Evolutionary conservation across 2,797 vertebrate genomes (phyloP), one percentile per base, ranked within the genome.

Genomic region (Sebastes miniatus): DNA sequence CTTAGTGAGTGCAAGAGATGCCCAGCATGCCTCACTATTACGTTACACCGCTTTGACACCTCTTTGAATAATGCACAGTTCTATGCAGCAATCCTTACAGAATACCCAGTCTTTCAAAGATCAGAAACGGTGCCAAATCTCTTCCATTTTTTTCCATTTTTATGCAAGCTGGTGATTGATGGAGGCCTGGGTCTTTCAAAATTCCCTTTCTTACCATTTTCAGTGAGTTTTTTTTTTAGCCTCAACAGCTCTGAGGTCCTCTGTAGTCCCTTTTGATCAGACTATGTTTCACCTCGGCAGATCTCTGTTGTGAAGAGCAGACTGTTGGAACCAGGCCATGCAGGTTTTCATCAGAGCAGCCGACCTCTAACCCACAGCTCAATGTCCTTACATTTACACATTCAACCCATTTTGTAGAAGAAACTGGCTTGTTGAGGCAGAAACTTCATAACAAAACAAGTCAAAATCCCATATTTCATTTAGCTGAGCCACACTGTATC

Each of bases 311-410:
- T 56, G 54, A 73, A 76, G 56, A 73, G 50, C 57, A 31, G 31
- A 8, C 27, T 73, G 50, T 54, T 79, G 34, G 73, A 83, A 54
- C 29, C 22, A 62, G 63, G 18, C 75, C 18, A 7, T 58, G 29
- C 31, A 39, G 39, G n/a, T 78, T 86, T 87, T 85, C 36, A 80
- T 77, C 59, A 83, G 50, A 68, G 66, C 80, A 83, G 43, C 57
- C 24, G 31, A 80, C 77, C 68, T 74, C 36, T 63, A 76, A 85
- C 79, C 29, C 56, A 65, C 39, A 73, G 54, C 59, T 79, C 43
- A 75, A 81, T 59, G 58, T 52, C 20, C 43, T 81, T 77, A 69
- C 57, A 54, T 54, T 74, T 58, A 12, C 20, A 58, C 22, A 56
- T 72, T 84, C 61, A 74, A 73, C 47, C 57, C 9, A 16, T 84